Base-by-base conservation (phyloP, 2,888 invertebrate genomes). In the Drosophila pseudotalamancana region DNA sequence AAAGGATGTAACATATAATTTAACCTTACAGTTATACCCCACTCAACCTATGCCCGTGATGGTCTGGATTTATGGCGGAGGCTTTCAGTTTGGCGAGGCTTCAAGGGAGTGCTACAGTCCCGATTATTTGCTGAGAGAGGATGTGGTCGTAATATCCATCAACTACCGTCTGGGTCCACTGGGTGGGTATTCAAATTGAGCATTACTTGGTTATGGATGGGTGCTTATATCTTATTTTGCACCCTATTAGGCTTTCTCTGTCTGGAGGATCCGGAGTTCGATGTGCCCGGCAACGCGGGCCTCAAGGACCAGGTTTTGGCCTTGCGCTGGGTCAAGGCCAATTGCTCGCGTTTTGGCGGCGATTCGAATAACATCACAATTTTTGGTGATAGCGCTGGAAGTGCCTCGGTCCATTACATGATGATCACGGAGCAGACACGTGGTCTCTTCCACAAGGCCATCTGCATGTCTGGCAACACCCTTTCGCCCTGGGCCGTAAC, bases 61-160 rank as follows among this genome's bases (percentile, higher is more conserved):
- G 92, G 91, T 93, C 12, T 93, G 92, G 90, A 92, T 93, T 56
- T 92, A 92, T 75, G 93, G 93, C n/a, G 93, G 93, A 0, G 92
- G 92, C 27, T 93, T 92, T 69, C 91, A 91, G 56, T 89, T 89
- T 51, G 92, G 92, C 8, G 92, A 92, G 27, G 91, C 92, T 43
- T 89, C 91, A 54, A 87, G 90, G 5, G 90, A 89, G 50, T 83
- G 89, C 21, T 91, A 91, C 59, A 92, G 92, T 49, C 92, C 93
- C 0, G 92, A 92, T 50, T 92, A 91, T 73, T 83, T 93, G 32
- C 65, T 93, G 50, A 88, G 90, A 27, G 91, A 92, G 78, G 92
- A 92, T 77, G 89, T 93, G 1, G 90, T 93, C 9, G 75, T 93
- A 2, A 91, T 93, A 14, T 90, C 92, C 0, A 89, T 93, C 8